Evolutionary conservation across 2,888 invertebrate genomes (phyloP), one percentile per base, ranked within the genome.

Genomic region (Neoscelio sp.): DNA sequence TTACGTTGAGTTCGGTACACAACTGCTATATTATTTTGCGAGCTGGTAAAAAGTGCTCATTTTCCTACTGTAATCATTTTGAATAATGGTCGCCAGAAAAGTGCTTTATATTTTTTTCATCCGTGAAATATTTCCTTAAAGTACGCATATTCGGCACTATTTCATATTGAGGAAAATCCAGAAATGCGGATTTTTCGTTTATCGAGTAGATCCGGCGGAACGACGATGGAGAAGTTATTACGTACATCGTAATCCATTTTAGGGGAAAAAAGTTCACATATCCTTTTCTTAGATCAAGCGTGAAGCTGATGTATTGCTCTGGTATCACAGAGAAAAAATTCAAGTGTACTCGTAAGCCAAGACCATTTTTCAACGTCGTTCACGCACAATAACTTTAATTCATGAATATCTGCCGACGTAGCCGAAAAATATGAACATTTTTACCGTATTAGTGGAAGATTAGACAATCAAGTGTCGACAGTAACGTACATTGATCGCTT

Each of bases 351-450:
- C 35, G 52, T 73, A 54, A 73, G 64, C 38, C 33, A 73, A 64
- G 54, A 48, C 46, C 64, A 73, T 73, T 73, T 62, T 73, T 62
- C 64, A 73, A 46, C 52, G 62, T 73, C 64, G 38, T 73, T 44
- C 73, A 54, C 54, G 54, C 64, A 73, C 64, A 71, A 71, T 71
- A 62, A 71, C 54, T 73, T 73, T 73, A 64, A 73, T 73, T 64
- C 62, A 73, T 64, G 46, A 64, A 60, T 35, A 64, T 54, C 30
- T 54, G 54, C 62, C 54, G 52, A 52, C 62, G 18, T 26, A 13
- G 42, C 50, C 20, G 30, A 65, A 23, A 48, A 33, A 44, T 65
- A 52, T 65, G 30, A 52, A 52, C 30, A 65, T 64, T 65, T 54
- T 42, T 52, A 33, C 20, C 7, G 13, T 30, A 65, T 65, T 52